Conservation (phyloP, 2,797 vertebrate species). For the Molossus alvarezi region DNA sequence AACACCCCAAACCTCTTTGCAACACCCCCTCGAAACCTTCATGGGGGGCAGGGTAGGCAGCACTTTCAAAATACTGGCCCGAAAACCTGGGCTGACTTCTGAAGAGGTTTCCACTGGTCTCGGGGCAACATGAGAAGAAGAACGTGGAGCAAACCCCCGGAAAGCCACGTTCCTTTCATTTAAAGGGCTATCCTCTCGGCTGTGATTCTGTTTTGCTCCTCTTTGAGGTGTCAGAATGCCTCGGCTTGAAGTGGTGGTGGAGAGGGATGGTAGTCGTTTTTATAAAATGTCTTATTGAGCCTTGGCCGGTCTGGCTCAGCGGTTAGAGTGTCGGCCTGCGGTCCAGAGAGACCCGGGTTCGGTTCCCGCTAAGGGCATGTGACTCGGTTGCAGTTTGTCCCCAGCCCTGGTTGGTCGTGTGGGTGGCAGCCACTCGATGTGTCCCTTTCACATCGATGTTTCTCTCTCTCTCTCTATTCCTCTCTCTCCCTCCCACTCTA, state of each 20-base stretch:
- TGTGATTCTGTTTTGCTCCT: background rate
- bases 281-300: no score
- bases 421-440: no score
- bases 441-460: no score
- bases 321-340: no score
- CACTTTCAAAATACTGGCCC: background rate
- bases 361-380: no score
- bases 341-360: no score
- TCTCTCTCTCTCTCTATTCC: no score
- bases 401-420: no score
- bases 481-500: no score
- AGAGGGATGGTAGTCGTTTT: background rate
- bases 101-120: background rate
- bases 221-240: background rate
- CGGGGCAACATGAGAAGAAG: background rate
- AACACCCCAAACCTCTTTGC: background rate
- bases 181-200: constrained; percentile 8
- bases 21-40: background rate
- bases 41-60: background rate
- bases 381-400: no score
- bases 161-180: background rate
- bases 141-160: background rate
- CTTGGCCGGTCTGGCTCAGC: no score
- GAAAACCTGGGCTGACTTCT: background rate
- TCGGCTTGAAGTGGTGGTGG: background rate